These are phyloP conservation scores for Odobenus rosmarus DNA, from an alignment of 2,113 vertebrate species.

Conservation along the genomic window DNA sequence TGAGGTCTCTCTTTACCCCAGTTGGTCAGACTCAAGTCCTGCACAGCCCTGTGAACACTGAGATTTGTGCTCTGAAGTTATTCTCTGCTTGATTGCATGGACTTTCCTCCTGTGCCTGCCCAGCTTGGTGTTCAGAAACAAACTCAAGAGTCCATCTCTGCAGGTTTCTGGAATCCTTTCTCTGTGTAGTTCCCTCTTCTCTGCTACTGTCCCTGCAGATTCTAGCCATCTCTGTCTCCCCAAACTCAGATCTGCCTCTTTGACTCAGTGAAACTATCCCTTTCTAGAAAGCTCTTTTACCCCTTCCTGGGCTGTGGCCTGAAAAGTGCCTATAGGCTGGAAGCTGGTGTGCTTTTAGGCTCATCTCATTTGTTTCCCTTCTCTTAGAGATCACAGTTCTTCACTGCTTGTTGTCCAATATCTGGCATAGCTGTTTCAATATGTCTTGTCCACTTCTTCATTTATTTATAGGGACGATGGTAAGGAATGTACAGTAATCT, in stretches of 20 bases:
- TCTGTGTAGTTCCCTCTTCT: not conserved
- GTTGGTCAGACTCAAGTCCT: not conserved
- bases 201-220: not conserved
- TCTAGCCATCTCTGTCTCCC: not conserved
- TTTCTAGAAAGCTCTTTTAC: too few species aligned
- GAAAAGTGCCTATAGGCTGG: not conserved
- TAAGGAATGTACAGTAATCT: fast-evolving
- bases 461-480: not conserved
- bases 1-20: not conserved
- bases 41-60: not conserved
- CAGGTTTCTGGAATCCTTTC: not conserved
- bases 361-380: not conserved
- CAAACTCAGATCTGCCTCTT: not conserved
- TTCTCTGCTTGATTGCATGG: not conserved
- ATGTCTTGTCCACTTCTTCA: not conserved
- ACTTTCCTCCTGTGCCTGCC: not conserved
- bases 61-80: not conserved
- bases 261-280: not conserved
- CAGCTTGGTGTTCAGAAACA: not conserved
- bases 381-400: not conserved
- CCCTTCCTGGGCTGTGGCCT: not conserved
- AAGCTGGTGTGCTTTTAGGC: not conserved
- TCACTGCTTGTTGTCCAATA: too few species aligned
- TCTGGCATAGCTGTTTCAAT: not conserved
- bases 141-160: not conserved